phyloP scores from a whole-genome alignment of 1,140 invertebrate genomes.

The Vollenhovia emeryi region DNA sequence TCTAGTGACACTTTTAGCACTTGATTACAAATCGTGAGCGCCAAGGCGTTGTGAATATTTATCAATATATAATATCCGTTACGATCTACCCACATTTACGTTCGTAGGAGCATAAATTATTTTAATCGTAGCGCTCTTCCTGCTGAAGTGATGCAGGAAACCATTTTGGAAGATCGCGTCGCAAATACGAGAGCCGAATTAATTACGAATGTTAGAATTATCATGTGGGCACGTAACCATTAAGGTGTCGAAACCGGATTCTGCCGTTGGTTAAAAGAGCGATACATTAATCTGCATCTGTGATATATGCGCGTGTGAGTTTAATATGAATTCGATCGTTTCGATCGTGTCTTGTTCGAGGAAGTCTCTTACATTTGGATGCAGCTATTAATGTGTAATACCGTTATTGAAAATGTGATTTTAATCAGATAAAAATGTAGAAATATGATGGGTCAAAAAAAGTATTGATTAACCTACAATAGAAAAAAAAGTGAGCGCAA shows the following conservation, averaged over 20 bases:
- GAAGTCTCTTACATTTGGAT: not conserved
- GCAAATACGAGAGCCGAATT: slow-evolving; percentile 7
- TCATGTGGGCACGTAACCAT: not conserved
- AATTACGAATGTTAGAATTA: slow-evolving; percentile 29
- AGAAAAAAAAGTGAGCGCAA: not conserved
- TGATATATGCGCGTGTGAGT: not conserved
- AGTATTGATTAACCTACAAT: not conserved
- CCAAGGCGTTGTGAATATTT: not conserved
- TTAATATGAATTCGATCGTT: not conserved
- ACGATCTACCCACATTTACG: not conserved
- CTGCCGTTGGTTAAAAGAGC: not conserved
- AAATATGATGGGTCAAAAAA: not conserved
- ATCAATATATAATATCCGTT: slow-evolving; percentile 3
- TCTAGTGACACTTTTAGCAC: not conserved
- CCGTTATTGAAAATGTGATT: slow-evolving; percentile 4
- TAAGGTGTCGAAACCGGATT: slow-evolving; percentile 17
- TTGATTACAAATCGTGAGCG: not conserved
- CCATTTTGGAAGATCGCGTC: slow-evolving; percentile 8
- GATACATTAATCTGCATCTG: slow-evolving; percentile 7
- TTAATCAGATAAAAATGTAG: not conserved
- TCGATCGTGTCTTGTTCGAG: not conserved
- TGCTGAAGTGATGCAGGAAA: not conserved
- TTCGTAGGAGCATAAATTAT: not conserved
- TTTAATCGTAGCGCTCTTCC: slow-evolving; percentile 12
- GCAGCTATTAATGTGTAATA: slow-evolving; percentile 12